Percentiles rank a stretch among this genome's conserved stretches.
These are phyloP conservation scores for Mastomys coucha DNA, from an alignment of 2,113 vertebrate genomes.

Conservation along the genomic window DNA sequence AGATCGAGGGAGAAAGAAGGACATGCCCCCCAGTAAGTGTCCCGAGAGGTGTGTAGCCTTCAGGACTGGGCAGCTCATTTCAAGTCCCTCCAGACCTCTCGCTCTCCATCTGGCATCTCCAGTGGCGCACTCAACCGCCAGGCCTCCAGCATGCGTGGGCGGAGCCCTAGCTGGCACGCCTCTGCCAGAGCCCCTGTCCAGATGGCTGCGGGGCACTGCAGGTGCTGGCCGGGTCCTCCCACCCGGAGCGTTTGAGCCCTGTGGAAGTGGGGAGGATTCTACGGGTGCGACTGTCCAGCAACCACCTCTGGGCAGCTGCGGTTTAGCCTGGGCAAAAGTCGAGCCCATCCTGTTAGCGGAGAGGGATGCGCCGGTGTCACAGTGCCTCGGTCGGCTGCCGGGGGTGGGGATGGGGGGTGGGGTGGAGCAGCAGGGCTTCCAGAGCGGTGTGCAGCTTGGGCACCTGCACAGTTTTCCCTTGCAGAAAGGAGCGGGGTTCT, in stretches of 20 bases:
- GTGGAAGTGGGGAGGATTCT: not conserved
- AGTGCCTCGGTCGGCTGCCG: not conserved
- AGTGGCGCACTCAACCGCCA: not conserved
- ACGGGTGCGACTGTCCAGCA: not conserved
- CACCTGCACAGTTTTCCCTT: constrained; percentile 10
- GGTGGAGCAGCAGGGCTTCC: not conserved
- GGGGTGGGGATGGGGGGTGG: not conserved
- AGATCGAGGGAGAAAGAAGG: not conserved
- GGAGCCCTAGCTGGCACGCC: not conserved
- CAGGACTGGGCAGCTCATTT: not conserved
- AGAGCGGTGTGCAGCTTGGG: not conserved
- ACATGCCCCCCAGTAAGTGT: not conserved
- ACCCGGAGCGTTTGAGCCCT: not conserved
- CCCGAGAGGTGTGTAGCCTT: not conserved
- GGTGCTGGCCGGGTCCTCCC: not conserved
- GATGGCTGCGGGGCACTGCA: not conserved
- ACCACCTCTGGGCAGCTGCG: not conserved
- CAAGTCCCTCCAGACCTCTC: not conserved
- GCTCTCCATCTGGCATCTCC: not conserved
- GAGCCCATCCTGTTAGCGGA: not conserved
- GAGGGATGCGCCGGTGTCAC: not conserved
- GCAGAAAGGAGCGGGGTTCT: constrained; percentile 22
- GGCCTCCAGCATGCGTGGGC: not conserved
- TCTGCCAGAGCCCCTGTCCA: constrained; percentile 2
- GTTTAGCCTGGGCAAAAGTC: not conserved